Percentiles rank a stretch among this genome's conserved stretches.
Conservation (phyloP, 2,888 invertebrate genomes). For the Erynnis tages region DNA sequence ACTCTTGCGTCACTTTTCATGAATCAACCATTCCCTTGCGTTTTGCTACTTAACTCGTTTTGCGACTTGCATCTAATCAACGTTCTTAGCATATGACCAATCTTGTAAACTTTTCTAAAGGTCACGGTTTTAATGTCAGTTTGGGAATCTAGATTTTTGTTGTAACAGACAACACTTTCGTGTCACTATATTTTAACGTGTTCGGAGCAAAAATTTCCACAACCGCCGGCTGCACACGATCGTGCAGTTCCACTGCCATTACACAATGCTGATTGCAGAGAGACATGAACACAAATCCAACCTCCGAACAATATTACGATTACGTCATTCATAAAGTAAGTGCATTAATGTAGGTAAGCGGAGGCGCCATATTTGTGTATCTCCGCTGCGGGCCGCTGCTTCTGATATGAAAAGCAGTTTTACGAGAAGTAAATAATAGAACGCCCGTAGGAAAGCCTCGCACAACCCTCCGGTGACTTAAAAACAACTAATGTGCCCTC, state of each 20-base stretch:
- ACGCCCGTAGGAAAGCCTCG: constrained; percentile 50
- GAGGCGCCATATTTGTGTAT: constrained; percentile 62
- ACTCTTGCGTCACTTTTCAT: constrained; percentile 65
- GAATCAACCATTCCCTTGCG: constrained; percentile 59
- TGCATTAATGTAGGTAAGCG: constrained; percentile 64
- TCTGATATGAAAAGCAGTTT: constrained; percentile 76
- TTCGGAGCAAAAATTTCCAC: constrained; percentile 13
- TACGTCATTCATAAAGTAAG: constrained; percentile 68
- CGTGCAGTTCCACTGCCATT: constrained; percentile 14
- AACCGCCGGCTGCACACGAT: constrained; percentile 15
- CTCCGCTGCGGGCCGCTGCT: constrained; percentile 60
- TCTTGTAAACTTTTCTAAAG: no score
- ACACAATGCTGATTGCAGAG: constrained; percentile 33
- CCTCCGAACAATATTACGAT: constrained; percentile 64
- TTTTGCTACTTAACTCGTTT: neutral
- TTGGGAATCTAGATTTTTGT: no score
- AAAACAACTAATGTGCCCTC: constrained; percentile 46
- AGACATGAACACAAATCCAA: constrained; percentile 56
- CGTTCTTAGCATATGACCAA: neutral
- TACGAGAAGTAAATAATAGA: constrained; percentile 69
- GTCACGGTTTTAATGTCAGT: no score
- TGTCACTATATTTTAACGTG: constrained; percentile 15
- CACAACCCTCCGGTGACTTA: constrained; percentile 34
- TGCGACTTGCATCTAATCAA: neutral
- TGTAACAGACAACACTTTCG: constrained; percentile 15